Percentiles rank a stretch among this genome's conserved stretches.
phyloP scores from a whole-genome alignment of 2,113 vertebrate genomes.

The Oostethus manadensis region DNA sequence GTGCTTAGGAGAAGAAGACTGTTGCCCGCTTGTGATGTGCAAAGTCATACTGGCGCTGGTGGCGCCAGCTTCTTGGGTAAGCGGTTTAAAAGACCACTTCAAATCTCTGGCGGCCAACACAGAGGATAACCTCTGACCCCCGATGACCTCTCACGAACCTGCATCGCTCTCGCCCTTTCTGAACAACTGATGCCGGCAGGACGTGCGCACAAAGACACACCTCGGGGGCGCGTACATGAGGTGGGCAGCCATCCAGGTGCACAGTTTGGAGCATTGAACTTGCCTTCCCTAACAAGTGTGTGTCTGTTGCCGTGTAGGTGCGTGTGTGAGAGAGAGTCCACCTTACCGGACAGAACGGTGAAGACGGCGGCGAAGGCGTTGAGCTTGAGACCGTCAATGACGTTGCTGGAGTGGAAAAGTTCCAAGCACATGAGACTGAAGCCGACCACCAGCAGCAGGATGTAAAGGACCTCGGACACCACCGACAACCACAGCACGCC shows the following conservation, averaged over 20 bases:
- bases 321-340: neutral
- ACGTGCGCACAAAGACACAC: neutral
- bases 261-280: too few species aligned
- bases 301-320: neutral
- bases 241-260: too few species aligned
- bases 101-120: conserved; percentile 28
- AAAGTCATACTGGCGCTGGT: neutral
- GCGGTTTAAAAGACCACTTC: conserved; percentile 47
- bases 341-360: conserved; percentile 92
- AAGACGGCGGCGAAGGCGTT: conserved; percentile 97
- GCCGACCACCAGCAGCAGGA: conserved; percentile 90
- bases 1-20: neutral
- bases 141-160: conserved; percentile 22
- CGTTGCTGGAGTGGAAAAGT: conserved; percentile 91
- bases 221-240: neutral
- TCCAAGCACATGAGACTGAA: conserved; percentile 98
- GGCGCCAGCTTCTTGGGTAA: conserved; percentile 44
- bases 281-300: neutral
- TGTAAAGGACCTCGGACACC: conserved; percentile 93
- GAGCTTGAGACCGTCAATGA: conserved; percentile 95
- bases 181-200: too few species aligned
- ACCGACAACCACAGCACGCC: conserved; percentile 95
- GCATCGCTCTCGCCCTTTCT: neutral
- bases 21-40: neutral
- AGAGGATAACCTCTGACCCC: conserved; percentile 38